Conservation (phyloP, 2,888 invertebrate species). For the Habroteleia sp. region DNA sequence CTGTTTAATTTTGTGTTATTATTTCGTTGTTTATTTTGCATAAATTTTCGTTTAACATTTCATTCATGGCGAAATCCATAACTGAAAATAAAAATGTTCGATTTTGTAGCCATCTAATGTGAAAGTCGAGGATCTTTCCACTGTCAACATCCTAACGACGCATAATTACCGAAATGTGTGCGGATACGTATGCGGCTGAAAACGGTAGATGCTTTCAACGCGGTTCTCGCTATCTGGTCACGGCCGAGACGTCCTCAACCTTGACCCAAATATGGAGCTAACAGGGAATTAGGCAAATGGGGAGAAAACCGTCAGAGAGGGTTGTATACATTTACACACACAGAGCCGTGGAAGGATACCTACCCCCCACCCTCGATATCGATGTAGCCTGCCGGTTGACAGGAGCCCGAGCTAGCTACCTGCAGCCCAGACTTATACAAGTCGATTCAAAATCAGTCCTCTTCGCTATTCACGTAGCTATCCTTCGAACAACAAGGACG, state of each 20-base stretch:
- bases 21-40: too few species aligned
- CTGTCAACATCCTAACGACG: constrained; percentile 12
- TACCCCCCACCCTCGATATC: constrained; percentile 65
- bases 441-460: constrained; percentile 52
- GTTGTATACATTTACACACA: constrained; percentile 57
- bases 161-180: constrained; percentile 51
- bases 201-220: constrained; percentile 56
- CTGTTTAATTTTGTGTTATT: too few species aligned
- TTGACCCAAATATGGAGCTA: constrained; percentile 73
- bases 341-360: constrained; percentile 48
- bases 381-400: constrained; percentile 72
- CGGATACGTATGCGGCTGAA: constrained; percentile 36
- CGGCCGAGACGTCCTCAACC: constrained; percentile 69
- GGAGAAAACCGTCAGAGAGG: constrained; percentile 57
- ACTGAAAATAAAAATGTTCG: too few species aligned
- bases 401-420: constrained; percentile 74
- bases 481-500: constrained; percentile 36
- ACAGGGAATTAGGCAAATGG: constrained; percentile 74
- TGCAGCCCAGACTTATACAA: constrained; percentile 75
- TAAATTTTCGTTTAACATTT: too few species aligned
- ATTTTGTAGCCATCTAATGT: too few species aligned
- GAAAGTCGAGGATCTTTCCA: constrained; percentile 11
- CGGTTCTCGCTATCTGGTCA: constrained; percentile 60
- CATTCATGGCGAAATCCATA: too few species aligned
- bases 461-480: constrained; percentile 4